A percentile compares a stretch with the other conserved stretches of the same genome.
Conservation (phyloP, 2,888 invertebrate species). For the Mythimna impura region DNA sequence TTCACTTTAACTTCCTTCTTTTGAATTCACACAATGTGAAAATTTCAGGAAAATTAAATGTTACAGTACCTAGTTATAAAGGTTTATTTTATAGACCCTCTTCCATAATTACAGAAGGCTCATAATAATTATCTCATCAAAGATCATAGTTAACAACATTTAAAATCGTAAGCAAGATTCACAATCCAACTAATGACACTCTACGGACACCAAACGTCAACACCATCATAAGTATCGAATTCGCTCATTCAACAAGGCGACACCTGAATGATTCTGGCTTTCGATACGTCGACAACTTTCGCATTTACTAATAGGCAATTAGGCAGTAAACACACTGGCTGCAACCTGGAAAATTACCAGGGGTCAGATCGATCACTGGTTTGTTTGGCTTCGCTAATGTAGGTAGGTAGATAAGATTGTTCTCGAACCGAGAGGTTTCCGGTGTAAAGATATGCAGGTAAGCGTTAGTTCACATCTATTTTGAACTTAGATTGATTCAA, state of each 20-base stretch:
- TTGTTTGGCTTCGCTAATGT: neutral
- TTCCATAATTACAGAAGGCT: too few species aligned
- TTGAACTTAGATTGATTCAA: neutral
- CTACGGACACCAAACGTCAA: neutral
- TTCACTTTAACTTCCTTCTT: neutral
- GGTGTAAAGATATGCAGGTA: neutral
- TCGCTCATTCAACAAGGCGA: constrained; percentile 32
- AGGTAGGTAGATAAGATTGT: constrained; percentile 7
- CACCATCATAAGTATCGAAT: constrained; percentile 18
- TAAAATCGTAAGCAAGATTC: neutral
- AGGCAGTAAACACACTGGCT: constrained; percentile 33
- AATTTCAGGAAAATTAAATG: neutral
- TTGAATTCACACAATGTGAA: neutral
- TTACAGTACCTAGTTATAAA: neutral
- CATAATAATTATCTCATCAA: neutral
- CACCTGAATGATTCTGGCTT: constrained; percentile 26
- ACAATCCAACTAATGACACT: constrained; percentile 9
- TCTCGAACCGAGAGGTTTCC: constrained; percentile 43
- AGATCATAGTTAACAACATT: neutral
- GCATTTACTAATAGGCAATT: constrained; percentile 40
- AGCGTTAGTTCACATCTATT: neutral
- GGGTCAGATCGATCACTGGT: constrained; percentile 17
- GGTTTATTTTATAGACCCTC: neutral
- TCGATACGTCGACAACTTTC: constrained; percentile 22
- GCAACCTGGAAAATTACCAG: constrained; percentile 40